A percentile compares a stretch with the other conserved stretches of the same genome.
phyloP scores from a whole-genome alignment of 2,888 invertebrate genomes.

The Patella caerulea region DNA sequence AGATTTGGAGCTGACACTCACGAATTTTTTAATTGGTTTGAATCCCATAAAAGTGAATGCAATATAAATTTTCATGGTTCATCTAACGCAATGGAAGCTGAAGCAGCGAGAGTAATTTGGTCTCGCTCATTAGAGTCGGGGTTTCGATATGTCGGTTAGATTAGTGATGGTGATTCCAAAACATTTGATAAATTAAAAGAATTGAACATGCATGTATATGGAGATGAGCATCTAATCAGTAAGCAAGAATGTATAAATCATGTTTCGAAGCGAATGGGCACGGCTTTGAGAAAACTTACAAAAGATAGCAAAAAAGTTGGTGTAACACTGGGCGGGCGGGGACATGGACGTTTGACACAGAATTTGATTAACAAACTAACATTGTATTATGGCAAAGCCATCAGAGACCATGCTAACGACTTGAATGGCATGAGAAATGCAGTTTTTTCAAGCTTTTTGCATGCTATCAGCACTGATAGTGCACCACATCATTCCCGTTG shows the following conservation, averaged over 20 bases:
- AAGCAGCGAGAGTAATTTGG: background rate
- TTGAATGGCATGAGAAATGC: constrained; percentile 15
- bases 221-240: background rate
- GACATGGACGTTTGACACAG: constrained; percentile 11
- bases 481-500: constrained; percentile 20
- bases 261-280: constrained; percentile 30
- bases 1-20: background rate
- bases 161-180: background rate
- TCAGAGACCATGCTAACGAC: background rate
- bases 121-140: background rate
- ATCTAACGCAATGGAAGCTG: background rate
- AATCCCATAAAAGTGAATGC: background rate
- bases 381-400: constrained; percentile 17
- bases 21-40: background rate
- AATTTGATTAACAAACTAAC: constrained; percentile 12
- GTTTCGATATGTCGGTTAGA: background rate
- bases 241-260: background rate
- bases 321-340: constrained; percentile 21
- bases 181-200: background rate
- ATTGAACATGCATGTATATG: background rate
- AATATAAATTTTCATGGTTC: background rate
- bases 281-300: constrained; percentile 22
- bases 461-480: constrained; percentile 18
- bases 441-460: constrained; percentile 15
- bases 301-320: constrained; percentile 14